phyloP scores from a whole-genome alignment of 2,797 vertebrate species.

The Pachyuromys duprasi region DNA sequence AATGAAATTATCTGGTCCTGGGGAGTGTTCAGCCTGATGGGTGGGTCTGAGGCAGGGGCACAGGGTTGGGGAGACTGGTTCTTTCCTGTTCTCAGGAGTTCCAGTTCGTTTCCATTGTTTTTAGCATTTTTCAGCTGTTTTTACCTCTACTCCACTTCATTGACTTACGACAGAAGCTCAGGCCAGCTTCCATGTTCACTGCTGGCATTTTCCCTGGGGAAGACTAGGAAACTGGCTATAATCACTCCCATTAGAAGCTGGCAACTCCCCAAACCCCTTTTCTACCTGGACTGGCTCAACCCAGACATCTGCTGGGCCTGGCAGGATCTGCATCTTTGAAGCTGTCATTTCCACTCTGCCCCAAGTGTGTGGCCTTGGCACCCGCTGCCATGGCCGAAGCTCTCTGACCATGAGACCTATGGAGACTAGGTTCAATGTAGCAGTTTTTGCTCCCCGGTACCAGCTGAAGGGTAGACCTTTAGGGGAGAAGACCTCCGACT shows the following conservation, averaged over 20 bases:
- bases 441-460: not conserved
- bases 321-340: too few species aligned
- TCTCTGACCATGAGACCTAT: not conserved
- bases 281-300: not conserved
- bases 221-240: not conserved
- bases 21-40: not conserved
- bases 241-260: conserved; percentile 42
- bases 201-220: not conserved
- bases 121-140: not conserved
- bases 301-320: not conserved
- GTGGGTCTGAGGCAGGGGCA: not conserved
- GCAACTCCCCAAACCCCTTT: not conserved
- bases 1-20: not conserved
- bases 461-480: not conserved
- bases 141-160: not conserved
- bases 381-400: not conserved
- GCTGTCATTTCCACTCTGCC: not conserved
- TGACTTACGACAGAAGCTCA: not conserved
- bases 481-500: not conserved
- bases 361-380: not conserved
- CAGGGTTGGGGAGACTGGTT: too few species aligned
- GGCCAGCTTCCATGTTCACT: not conserved
- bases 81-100: not conserved
- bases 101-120: not conserved
- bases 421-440: not conserved